These are phyloP conservation scores for Tipula unca DNA, from an alignment of 2,888 invertebrate species.

Conservation along the genomic window DNA sequence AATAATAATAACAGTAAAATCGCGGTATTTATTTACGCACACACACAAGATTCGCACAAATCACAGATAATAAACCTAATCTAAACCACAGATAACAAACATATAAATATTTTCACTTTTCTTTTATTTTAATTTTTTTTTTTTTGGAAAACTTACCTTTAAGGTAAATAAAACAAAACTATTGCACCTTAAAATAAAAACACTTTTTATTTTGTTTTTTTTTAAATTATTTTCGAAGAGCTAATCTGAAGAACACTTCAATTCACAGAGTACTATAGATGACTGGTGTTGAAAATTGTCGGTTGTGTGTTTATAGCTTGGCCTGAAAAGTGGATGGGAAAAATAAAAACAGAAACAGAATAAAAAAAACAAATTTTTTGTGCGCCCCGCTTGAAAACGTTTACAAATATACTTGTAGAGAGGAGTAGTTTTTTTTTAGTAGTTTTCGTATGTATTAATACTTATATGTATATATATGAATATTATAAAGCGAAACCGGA, in stretches of 20 bases:
- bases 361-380: background rate
- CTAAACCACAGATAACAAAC: background rate
- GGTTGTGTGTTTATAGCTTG: constrained; percentile 42
- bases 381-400: constrained; percentile 24
- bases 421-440: background rate
- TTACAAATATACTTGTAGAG: background rate
- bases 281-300: constrained; percentile 40
- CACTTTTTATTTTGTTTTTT: background rate
- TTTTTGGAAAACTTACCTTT: background rate
- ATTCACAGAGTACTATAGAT: constrained; percentile 33
- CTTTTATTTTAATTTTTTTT: background rate
- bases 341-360: background rate
- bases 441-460: background rate
- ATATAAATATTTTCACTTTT: background rate
- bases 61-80: background rate
- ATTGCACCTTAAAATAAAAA: background rate
- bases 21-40: background rate
- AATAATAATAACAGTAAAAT: background rate
- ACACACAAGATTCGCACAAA: background rate
- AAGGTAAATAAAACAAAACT: background rate
- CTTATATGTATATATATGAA: background rate
- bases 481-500: constrained; percentile 18
- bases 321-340: constrained; percentile 31
- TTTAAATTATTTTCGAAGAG: background rate
- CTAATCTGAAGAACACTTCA: background rate